Base-by-base conservation (phyloP, 2,888 invertebrate genomes). In the Cepaea hortensis region DNA sequence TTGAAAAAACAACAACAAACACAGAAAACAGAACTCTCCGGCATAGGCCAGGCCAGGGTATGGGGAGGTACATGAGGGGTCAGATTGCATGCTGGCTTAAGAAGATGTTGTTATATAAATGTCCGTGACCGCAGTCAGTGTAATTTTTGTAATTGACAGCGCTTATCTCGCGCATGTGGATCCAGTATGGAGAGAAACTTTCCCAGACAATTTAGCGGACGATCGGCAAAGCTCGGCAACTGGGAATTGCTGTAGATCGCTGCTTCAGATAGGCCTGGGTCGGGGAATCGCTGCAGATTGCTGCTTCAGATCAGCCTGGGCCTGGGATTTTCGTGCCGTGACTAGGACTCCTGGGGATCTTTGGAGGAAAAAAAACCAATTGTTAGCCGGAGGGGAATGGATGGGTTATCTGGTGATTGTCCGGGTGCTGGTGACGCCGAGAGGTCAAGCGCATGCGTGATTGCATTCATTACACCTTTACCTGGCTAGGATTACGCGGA, bases 201-300 rank as follows among this genome's bases (percentile, higher is more conserved):
- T 6, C 55, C 11, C 55, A 65, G 83, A 70, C 83, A 83, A 83
- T 83, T 83, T 75, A 75, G 83, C 83, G 75, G 75, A 55, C 83
- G 75, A 75, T 62, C 61, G 83, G 55, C 75, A 73, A 46, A 62
- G 62, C 55, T 3, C 11, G 23, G 75, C 75, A 55, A 15, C 55
- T 55, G 18, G 83, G 83, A 83, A 83, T 73, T 75, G 73, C 18
- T 13, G 55, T 23, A 50, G 75, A 83, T 81, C 20, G 18, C 50
- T 82, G 35, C 55, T 5, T 23, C n/a, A 72, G 72, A 72, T 72
- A 72, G 70, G 35, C 35, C 35, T 35, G 35, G 35, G 35, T 35
- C 35, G 35, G 18, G 83, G 83, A 83, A 83, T 73, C 61, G 73
- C 18, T 13, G 55, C 55, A 50, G 75, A 83, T 81, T 46, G 18